Base-by-base conservation (phyloP, 1,140 invertebrate genomes). In the Dendroctonus valens region DNA sequence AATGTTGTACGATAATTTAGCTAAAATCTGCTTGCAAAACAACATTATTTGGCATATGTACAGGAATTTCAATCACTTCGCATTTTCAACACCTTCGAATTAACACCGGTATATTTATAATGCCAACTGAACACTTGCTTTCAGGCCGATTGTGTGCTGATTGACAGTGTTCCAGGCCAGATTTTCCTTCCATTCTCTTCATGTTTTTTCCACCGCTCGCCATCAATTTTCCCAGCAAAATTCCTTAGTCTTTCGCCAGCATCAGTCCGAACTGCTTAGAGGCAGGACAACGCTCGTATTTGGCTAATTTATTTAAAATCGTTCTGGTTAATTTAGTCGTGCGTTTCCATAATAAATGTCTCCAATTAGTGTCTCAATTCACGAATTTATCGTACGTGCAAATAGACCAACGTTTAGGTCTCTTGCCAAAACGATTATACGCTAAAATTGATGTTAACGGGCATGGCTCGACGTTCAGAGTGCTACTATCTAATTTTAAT, bases 341-440 rank as follows among this genome's bases (percentile, higher is more conserved):
- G 40, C 57, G 65, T 53, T 60, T 60, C 14, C 49, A 60, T 67
- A 67, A 67, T 67, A 67, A 67, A 67, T 67, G 65, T 53, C 57
- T 3, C 58, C 65, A 67, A 60, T 67, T 67, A 67, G 57, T 60
- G 65, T 67, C 65, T 60, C 57, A 59, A 59, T 60, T 60, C 57
- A 60, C 50, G 65, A 67, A 67, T 67, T 67, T 67, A 67, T 67
- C 65, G 65, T 60, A 60, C 57, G 65, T 59, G 65, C 65, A 67
- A 67, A 67, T 60, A 67, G 57, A 59, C 50, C 58, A 41, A 44
- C 65, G 65, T 67, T 67, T 67, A 67, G 65, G 50, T 60, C 65
- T 57, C 57, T 67, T 67, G 65, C 65, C 65, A 67, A 49, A 67
- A 67, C 65, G 50, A 60, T 67, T 67, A 67, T 59, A 67, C 50